Percentiles rank a stretch among this genome's conserved stretches.
These are phyloP conservation scores for Sebastes fasciatus DNA, from an alignment of 2,113 vertebrate species.

Conservation along the genomic window DNA sequence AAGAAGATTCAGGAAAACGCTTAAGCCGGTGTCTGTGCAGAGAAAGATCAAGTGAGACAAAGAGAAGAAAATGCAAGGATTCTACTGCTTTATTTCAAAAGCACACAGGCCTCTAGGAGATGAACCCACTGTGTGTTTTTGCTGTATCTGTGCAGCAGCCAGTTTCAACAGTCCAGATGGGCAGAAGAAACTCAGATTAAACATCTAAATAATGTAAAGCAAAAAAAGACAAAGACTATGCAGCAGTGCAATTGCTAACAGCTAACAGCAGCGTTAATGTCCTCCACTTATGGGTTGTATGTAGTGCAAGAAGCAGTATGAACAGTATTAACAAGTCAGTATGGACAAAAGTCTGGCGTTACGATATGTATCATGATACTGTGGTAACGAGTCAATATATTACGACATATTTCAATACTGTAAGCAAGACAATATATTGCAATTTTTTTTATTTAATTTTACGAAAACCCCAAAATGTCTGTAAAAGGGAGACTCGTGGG, in stretches of 20 bases:
- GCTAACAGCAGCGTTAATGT: no score
- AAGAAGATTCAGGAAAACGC: not conserved
- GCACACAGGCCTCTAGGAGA: conserved; percentile 9
- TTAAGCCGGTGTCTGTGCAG: not conserved
- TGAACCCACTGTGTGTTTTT: conserved; percentile 9
- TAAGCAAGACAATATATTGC: no score
- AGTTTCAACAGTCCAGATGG: conserved; percentile 39
- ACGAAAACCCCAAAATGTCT: no score
- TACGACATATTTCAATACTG: no score
- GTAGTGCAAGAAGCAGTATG: no score
- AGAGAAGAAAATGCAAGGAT: not conserved
- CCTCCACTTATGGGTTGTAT: no score
- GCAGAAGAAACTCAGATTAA: conserved; percentile 6
- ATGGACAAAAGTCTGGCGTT: no score
- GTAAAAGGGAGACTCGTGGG: no score
- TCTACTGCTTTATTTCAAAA: conserved; percentile 1
- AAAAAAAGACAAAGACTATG: not conserved
- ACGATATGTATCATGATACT: no score
- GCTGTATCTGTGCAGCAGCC: conserved; percentile 9
- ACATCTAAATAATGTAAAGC: conserved; percentile 18
- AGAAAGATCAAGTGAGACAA: not conserved
- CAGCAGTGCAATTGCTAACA: not conserved
- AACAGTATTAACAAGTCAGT: no score
- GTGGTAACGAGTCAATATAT: no score
- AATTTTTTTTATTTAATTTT: no score